Base-by-base conservation (phyloP, 2,888 invertebrate genomes). In the Perithous albicinctus region DNA sequence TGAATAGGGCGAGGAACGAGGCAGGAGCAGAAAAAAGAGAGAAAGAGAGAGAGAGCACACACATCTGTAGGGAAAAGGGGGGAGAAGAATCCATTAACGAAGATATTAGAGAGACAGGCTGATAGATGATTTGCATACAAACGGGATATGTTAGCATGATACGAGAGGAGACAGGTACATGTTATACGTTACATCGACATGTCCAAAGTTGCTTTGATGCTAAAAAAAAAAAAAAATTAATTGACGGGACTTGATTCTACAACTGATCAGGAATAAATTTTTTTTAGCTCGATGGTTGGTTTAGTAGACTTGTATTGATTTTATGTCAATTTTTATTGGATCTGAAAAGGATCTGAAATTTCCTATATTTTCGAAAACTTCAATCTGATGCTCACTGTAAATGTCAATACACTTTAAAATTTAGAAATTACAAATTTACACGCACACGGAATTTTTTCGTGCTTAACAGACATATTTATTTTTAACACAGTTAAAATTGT, bases 51-150 rank as follows among this genome's bases (percentile, higher is more conserved):
- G 10, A 26, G 35, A 26, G 15, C 18, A 15, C 8, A 38, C 18
- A 29, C 41, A 32, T 20, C 26, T 12, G n/a, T 56, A 77, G 15
- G 51, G 12, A 15, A 46, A 54, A 29, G 20, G 0, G n/a, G 20
- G 23, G 8, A 12, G 20, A 10, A 2, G 38, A 35, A 46, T 6
- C 38, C 38, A 43, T 18, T 18, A 23, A 78, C 43, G 56, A 54
- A n/a, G 46, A 77, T 29, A n/a, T n/a, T 54, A 41, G 72, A 73
- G 51, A 59, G 35, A 12, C 10, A 46, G 66, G 26, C n/a, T 48
- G 64, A 29, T 26, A 48, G 48, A 64, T 61, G 38, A 73, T 74
- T 41, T 23, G 15, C 70, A 56, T 72, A 48, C 48, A 59, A 77
- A 69, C 48, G 56, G 56, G 56, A 70, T 20, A 38, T 23, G 51